Evolutionary conservation across 2,113 vertebrate genomes (phyloP).

Genomic region (Hirundichthys speculiger): DNA sequence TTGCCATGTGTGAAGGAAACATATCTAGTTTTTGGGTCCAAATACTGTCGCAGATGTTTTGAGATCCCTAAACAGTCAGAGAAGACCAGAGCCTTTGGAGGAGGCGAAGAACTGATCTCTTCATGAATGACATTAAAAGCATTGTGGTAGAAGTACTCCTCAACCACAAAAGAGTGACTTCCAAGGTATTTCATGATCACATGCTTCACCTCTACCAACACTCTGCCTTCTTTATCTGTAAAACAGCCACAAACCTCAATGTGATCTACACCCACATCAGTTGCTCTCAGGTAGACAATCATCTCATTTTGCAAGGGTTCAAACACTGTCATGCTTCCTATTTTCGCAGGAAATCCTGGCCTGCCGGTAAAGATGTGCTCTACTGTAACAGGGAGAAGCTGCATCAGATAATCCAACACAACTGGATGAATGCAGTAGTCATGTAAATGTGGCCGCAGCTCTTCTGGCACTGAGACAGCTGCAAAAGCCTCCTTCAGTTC

Average conservation of each 20-base stretch:
- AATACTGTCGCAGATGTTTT: conserved; percentile 71
- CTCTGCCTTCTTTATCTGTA: conserved; percentile 77
- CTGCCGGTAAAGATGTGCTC: conserved; percentile 51
- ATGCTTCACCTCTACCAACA: conserved; percentile 82
- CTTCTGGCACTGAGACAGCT: conserved; percentile 76
- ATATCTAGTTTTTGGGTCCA: conserved; percentile 77
- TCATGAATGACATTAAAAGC: conserved; percentile 67
- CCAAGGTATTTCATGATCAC: conserved; percentile 78
- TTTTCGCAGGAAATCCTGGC: conserved; percentile 81
- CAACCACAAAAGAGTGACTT: conserved; percentile 64
- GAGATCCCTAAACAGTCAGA: conserved; percentile 82
- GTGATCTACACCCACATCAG: conserved; percentile 66
- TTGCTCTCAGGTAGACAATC: conserved; percentile 83
- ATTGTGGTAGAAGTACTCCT: conserved; percentile 85
- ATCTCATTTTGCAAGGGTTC: conserved; percentile 84
- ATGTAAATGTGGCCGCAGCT: conserved; percentile 73
- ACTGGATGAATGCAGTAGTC: conserved; percentile 86
- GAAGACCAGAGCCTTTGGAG: conserved; percentile 81
- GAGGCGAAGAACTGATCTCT: background rate
- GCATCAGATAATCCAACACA: conserved; percentile 85
- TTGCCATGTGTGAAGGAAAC: conserved; percentile 71
- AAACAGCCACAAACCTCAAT: conserved; percentile 87
- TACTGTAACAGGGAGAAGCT: conserved; percentile 76
- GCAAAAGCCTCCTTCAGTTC: conserved; percentile 83
- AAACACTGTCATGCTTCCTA: conserved; percentile 82